Evolutionary conservation across 2,888 invertebrate species (phyloP), one percentile per base, ranked within the genome.

Genomic region (Agrochola circellaris): DNA sequence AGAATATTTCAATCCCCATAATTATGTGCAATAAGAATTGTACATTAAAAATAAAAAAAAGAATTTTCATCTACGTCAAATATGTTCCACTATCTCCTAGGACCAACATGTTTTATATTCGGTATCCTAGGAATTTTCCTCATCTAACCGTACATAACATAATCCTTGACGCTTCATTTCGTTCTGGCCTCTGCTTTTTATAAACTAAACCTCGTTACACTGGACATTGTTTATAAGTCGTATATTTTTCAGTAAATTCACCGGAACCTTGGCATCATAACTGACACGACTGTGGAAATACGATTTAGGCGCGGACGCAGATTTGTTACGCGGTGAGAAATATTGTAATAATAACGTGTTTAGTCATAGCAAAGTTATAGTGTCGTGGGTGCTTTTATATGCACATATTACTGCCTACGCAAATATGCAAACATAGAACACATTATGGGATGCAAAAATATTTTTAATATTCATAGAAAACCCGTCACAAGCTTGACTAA

Each of bases 261-360:
- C 48, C 17, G 64, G 45, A 80, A 72, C 84, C 80, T 83, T 83
- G 83, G 83, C 80, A 71, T 79, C 75, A 71, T 83, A 83, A 73
- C 82, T 72, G 84, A 71, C 80, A 61, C 15, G 60, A 75, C 73
- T 84, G 58, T 83, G 76, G 71, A 80, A 83, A 83, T 73, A 76
- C 64, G 75, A 80, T 71, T 83, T 61, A 75, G 70, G 61, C 66
- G 66, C n/a, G 67, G n/a, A 64, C 48, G 61, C 48, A 51, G 45
- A 68, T 76, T 76, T 58, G 80, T 68, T 71, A 61, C 62, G 75
- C 56, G 13, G 13, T 38, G 56, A 71, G 84, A 45, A 68, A 83
- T 75, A 48, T n/a, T 73, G 17, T 56, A 73, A 79, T 79, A 48
- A 65, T 71, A 73, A 73, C 56, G 1, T 51, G 38, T 73, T 56